Base-by-base conservation (phyloP, 30 jellyfish, hydroid and myxozoan genomes). In the Euphysa ruthae region DNA sequence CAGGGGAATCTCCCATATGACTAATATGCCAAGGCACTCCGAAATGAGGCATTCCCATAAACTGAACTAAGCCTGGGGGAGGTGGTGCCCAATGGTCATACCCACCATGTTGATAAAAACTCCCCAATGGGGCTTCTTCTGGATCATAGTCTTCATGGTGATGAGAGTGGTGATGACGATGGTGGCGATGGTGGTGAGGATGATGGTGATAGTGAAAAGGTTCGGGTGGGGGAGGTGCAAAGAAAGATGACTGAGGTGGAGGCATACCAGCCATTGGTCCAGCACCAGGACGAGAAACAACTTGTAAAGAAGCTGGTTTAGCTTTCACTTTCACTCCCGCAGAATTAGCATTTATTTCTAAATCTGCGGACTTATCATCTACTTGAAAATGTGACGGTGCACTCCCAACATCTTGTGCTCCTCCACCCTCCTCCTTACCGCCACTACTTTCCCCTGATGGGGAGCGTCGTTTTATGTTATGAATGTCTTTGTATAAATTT, bases 241-340 rank as follows among this genome's bases (percentile, higher is more conserved):
- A 56, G 18, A 56, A 4, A 4, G 44, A 14, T 50, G 73, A 32
- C 38, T 62, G 81, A 10, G 95, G 93, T 22, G 95, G 95, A 50
- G 89, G 93, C 63, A 75, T 70, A 24, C 66, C 76, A 51, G 94
- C 81, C 10, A n/a, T 25, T 2, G 60, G 10, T n/a, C 64, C 78
- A 49, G 83, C 73, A 18, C 95, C 96, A 22, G 93, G 93, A 51
- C 93, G 66, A 62, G 96, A 85, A 21, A 77, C 93, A 31, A 85
- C 96, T 65, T 85, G 96, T 29, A 85, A 73, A 24, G 96, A 85
- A 6, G 93, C 96, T 18, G 96, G 96, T 43, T 85, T 85, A 2
- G 96, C 93, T 58, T 85, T 85, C 25, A 77, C 96, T 58, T 85
- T 84, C 3, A 84, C 95, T 21, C 95, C 96, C 16, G 96, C 93